A percentile compares a stretch with the other conserved stretches of the same genome.
phyloP scores from a whole-genome alignment of 2,797 vertebrate species.

The Gobionotothen gibberifrons region DNA sequence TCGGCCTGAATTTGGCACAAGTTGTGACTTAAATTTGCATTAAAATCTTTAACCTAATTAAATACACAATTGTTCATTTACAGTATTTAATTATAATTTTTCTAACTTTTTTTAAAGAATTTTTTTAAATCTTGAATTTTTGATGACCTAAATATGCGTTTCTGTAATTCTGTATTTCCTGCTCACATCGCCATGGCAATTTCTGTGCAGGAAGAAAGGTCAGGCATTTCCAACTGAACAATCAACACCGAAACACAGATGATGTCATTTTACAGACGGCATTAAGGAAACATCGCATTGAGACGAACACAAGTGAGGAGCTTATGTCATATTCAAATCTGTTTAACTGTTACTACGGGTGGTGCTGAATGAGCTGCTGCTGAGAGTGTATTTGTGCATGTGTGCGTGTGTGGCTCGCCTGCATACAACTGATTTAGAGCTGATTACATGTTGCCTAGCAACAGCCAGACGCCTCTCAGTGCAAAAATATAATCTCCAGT shows the following conservation, averaged over 20 bases:
- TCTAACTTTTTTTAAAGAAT: no score
- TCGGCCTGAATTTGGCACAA: conserved; percentile 59
- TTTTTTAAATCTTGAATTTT: no score
- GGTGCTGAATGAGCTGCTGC: conserved; percentile 28
- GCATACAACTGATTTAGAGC: conserved; percentile 64
- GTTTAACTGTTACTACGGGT: background rate
- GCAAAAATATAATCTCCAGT: conserved; percentile 45
- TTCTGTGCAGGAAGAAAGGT: background rate
- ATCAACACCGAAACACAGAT: no score
- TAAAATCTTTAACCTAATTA: no score
- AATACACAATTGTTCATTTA: no score
- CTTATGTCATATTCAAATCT: background rate
- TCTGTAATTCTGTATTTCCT: background rate
- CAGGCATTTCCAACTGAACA: background rate
- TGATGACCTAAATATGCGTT: background rate
- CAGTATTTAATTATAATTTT: no score
- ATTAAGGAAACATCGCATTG: no score
- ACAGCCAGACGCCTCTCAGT: conserved; percentile 76
- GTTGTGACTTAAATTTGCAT: conserved; percentile 10
- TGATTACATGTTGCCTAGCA: conserved; percentile 65
- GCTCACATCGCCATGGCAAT: background rate
- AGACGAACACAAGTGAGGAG: background rate
- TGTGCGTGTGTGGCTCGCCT: conserved; percentile 26
- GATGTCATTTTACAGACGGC: background rate
- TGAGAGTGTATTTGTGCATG: no score